Base-by-base conservation (phyloP, 2,888 invertebrate species). In the Acanthosepion esculentum region DNA sequence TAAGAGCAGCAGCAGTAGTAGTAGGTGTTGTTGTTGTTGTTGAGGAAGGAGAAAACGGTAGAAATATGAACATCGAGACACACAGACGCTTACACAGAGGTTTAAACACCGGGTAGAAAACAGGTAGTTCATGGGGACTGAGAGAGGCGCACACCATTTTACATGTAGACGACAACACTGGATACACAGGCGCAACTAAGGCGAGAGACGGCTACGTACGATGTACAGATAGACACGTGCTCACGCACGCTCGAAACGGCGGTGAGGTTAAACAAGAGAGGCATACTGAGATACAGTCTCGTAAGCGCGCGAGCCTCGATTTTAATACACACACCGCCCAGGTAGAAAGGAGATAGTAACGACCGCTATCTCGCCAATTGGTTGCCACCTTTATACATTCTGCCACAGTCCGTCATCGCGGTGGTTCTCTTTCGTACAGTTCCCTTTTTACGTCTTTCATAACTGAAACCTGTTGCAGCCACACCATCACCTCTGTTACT, bases 1-100 rank as follows among this genome's bases (percentile, higher is more conserved):
- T 78, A 78, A 23, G 10, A 78, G 78, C 8, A 29, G 10, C 10
- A n/a, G n/a, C 33, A 78, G 78, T 78, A n/a, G n/a, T 33, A n/a
- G 29, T n/a, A 33, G 78, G n/a, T 33, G 78, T 15, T 15, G n/a
- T 78, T 12, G 78, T 78, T 6, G 23, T 78, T 15, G 78, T 5
- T 12, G 78, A 78, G 33, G 78, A 33, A 78, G 78, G 78, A 78
- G 78, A n/a, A 78, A n/a, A 78, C n/a, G 12, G 78, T 33, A 78
- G 78, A 10, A 78, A 33, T 78, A 78, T 78, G 78, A 78, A 15
- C 33, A 78, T n/a, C n/a, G 15, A n/a, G 78, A 78, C 78, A 33
- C 78, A 78, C 78, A 78, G 78, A 78, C 78, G 78, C 78, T 78
- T 78, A 78, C 78, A 78, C n/a, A 78, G n/a, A 78, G 78, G n/a